Evolutionary conservation across 2,888 invertebrate species (phyloP), one percentile per base, ranked within the genome.

Genomic region (Bellardia pandia): DNA sequence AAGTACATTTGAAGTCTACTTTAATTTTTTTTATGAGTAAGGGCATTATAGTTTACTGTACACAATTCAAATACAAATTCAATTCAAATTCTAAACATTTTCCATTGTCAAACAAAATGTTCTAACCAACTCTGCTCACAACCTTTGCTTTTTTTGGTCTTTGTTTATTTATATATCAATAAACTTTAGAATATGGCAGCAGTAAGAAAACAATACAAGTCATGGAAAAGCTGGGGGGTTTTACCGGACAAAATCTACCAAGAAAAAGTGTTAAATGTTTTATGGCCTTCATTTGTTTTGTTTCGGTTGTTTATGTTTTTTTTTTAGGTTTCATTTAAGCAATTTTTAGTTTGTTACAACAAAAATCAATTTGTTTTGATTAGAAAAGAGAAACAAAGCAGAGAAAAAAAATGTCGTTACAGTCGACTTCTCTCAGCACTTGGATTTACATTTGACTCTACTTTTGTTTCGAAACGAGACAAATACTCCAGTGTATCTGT

Each of bases 331-430:
- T 69, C 37, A 58, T 13, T 56, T 37, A 37, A 37, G 6, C 3
- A 5, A 37, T 45, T 6, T 23, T n/a, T 16, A 6, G 13, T 53
- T 42, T 56, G 45, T 68, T 40, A 53, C 69, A 77, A 77, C 71
- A 71, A 42, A 77, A 83, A 71, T 77, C 76, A 83, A 83, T 77
- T 83, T 71, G 64, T 83, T 83, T 83, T 71, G 83, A 77, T 77
- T 77, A 71, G 48, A 71, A 68, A 60, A 51, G 13, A 45, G 45
- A 45, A 71, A 42, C 11, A 51, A 69, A 76, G 30, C 7, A 62
- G 23, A 58, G 53, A 11, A 75, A 33, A 58, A 60, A 69, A 80
- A 72, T 30, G 0, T 5, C 5, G 30, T 62, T 71, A 69, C 69
- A 53, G 62, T 71, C 23, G 76, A 77, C 30, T 56, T 56, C 33